Evolutionary conservation across 2,888 invertebrate species (phyloP).

Genomic region (Pardosa pseudoannulata): DNA sequence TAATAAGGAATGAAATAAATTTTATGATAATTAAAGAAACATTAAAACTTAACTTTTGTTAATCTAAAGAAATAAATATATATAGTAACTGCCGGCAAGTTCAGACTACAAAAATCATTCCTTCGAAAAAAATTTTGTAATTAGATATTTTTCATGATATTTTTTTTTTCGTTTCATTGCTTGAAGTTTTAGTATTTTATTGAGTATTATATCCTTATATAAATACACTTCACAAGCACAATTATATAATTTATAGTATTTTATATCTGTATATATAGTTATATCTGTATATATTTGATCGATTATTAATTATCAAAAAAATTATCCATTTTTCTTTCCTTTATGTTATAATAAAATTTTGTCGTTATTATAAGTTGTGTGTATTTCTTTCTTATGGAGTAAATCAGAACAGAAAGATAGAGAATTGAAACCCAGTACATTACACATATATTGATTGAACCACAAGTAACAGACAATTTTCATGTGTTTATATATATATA

Average conservation of each 20-base stretch:
- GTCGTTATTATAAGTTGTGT: constrained; percentile 1
- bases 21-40: too few species aligned
- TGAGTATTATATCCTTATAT: background rate
- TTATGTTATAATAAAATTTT: constrained; percentile 2
- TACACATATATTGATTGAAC: too few species aligned
- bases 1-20: too few species aligned
- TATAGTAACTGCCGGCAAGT: too few species aligned
- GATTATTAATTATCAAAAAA: background rate
- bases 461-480: too few species aligned
- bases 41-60: too few species aligned
- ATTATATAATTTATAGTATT: constrained; percentile 43
- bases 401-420: too few species aligned
- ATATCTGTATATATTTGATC: constrained; percentile 47
- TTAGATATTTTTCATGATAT: background rate
- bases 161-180: background rate
- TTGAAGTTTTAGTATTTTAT: background rate
- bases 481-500: too few species aligned
- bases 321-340: background rate
- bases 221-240: constrained; percentile 32
- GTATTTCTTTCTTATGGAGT: too few species aligned
- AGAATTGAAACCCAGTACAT: too few species aligned
- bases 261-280: constrained; percentile 50
- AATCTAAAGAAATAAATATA: too few species aligned
- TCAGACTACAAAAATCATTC: background rate
- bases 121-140: background rate